phyloP scores from a whole-genome alignment of 2,888 invertebrate genomes.

The Tachina fera region DNA sequence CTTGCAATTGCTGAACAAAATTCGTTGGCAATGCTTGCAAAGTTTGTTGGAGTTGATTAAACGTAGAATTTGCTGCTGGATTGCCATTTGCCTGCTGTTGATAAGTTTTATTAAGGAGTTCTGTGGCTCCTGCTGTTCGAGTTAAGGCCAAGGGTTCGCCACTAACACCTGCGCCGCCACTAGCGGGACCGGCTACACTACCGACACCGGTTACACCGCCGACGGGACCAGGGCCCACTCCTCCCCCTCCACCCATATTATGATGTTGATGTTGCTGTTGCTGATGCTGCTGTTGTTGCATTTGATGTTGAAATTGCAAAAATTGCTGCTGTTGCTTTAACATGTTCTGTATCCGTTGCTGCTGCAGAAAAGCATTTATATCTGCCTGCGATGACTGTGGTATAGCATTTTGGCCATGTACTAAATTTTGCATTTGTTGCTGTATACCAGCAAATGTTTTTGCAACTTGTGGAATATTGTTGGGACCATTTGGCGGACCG shows the following conservation, averaged over 20 bases:
- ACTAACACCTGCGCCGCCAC: conserved; percentile 66
- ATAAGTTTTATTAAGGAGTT: conserved; percentile 77
- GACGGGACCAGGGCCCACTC: conserved; percentile 65
- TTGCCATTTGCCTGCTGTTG: conserved; percentile 79
- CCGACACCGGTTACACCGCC: conserved; percentile 69
- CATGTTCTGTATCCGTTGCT: conserved; percentile 77
- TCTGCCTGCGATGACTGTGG: conserved; percentile 76
- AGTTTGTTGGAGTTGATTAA: conserved; percentile 77
- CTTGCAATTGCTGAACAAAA: conserved; percentile 78
- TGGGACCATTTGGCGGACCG: conserved; percentile 75
- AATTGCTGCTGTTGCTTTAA: conserved; percentile 76
- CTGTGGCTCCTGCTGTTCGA: conserved; percentile 79
- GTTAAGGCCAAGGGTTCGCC: conserved; percentile 78
- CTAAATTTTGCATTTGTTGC: conserved; percentile 79
- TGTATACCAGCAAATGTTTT: conserved; percentile 77
- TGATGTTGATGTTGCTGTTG: conserved; percentile 77
- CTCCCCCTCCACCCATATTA: conserved; percentile 73
- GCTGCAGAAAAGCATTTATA: conserved; percentile 77
- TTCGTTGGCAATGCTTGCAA: conserved; percentile 77
- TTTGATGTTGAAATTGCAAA: conserved; percentile 75
- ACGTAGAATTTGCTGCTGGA: conserved; percentile 73
- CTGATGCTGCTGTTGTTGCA: conserved; percentile 78
- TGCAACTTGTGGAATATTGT: conserved; percentile 76
- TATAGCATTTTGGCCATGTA: conserved; percentile 76
- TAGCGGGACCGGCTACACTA: conserved; percentile 62